These are phyloP conservation scores for Bombus soroeensis DNA, from an alignment of 1,140 invertebrate genomes.

Conservation along the genomic window DNA sequence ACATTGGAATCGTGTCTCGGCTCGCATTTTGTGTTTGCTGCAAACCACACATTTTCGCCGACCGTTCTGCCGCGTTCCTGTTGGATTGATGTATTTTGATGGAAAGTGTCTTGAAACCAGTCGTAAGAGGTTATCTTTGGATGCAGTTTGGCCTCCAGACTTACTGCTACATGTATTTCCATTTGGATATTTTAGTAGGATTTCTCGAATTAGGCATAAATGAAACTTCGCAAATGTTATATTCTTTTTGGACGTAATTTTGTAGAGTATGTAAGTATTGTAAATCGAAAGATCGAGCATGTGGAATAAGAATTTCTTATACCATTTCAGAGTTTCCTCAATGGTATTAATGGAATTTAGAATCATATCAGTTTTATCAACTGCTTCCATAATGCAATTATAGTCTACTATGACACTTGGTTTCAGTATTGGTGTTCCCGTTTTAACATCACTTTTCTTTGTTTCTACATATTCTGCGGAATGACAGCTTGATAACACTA, in stretches of 20 bases:
- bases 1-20: too few species aligned
- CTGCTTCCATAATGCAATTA: constrained; percentile 74
- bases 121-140: constrained; percentile 36
- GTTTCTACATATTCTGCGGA: constrained; percentile 18
- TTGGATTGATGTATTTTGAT: too few species aligned
- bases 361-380: constrained; percentile 75
- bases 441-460: neutral
- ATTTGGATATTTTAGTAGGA: constrained; percentile 46
- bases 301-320: constrained; percentile 51
- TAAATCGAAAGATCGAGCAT: constrained; percentile 22
- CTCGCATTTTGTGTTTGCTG: too few species aligned
- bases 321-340: constrained; percentile 74
- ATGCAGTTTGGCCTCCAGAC: constrained; percentile 25
- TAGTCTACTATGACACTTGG: constrained; percentile 74
- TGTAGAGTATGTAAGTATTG: constrained; percentile 43
- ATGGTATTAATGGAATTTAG: constrained; percentile 66
- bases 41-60: too few species aligned
- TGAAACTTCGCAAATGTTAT: constrained; percentile 52
- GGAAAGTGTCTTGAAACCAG: neutral
- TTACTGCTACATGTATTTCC: constrained; percentile 31
- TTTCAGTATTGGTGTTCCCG: constrained; percentile 57
- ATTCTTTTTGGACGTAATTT: constrained; percentile 40
- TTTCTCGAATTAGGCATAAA: constrained; percentile 44
- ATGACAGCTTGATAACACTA: too few species aligned
- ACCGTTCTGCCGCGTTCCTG: too few species aligned